phyloP scores from a whole-genome alignment of 2,113 vertebrate genomes.

The Sander lucioperca region DNA sequence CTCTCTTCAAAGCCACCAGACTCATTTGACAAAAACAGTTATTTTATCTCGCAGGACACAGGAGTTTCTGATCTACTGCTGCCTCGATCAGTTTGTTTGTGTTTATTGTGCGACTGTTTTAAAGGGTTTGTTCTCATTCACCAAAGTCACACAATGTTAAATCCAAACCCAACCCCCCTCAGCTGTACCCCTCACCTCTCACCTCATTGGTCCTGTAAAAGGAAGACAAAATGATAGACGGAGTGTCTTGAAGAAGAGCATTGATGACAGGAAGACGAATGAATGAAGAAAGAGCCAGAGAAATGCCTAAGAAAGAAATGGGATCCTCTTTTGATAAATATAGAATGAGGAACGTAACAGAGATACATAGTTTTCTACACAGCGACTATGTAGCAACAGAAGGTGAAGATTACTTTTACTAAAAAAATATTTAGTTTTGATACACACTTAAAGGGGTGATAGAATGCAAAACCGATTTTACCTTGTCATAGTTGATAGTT shows the following conservation, averaged over 20 bases:
- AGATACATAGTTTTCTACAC: background rate
- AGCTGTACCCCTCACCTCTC: constrained; percentile 7
- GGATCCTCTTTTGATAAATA: constrained; percentile 67
- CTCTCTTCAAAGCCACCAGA: too few relatives aligned
- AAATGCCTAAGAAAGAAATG: constrained; percentile 69
- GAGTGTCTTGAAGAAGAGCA: constrained; percentile 42
- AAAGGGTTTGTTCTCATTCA: too few relatives aligned
- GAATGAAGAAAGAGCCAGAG: constrained; percentile 71
- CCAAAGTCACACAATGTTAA: background rate
- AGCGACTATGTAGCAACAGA: background rate
- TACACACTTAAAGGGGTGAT: background rate
- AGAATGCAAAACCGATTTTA: too few relatives aligned
- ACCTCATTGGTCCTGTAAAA: constrained; percentile 39
- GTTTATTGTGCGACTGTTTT: too few relatives aligned
- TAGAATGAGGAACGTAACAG: constrained; percentile 53
- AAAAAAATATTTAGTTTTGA: too few relatives aligned
- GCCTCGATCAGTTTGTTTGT: too few relatives aligned
- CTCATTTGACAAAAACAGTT: too few relatives aligned
- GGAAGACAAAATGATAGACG: constrained; percentile 51
- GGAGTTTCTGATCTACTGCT: too few relatives aligned
- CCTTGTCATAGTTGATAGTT: too few relatives aligned
- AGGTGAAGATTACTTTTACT: background rate
- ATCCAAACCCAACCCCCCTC: background rate
- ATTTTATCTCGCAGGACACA: too few relatives aligned
- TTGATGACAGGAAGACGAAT: constrained; percentile 78